Base-by-base conservation (phyloP, 1,140 invertebrate species). In the Teleogryllus occipitalis region DNA sequence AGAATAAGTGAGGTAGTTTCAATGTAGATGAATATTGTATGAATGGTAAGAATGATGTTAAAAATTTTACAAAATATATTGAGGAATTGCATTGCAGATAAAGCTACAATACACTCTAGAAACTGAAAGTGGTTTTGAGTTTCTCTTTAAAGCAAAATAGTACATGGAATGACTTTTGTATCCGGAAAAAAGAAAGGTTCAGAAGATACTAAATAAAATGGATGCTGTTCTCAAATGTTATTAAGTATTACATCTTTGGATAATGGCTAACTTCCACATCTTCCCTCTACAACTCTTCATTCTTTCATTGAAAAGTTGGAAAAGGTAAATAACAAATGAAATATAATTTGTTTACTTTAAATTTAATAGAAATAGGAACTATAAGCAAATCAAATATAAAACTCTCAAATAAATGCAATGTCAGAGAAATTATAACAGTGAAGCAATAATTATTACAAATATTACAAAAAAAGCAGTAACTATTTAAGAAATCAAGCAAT, bases 31-130 rank as follows among this genome's bases (percentile, higher is more conserved):
- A 14, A 65, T 18, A 65, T 14, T 65, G 27, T 65, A 65, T 65
- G 54, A 65, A 65, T 18, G 18, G 54, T 65, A 65, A 18, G 54
- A 65, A 65, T 65, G 54, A 2, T 18, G 18, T 65, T 65, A 65
- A 65, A 39, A 65, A 65, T 65, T 65, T 65, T 65, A 65, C 54
- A 65, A 65, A 65, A 65, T 65, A 65, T 65, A 65, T 65, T 65
- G 10, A 65, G 54, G 18, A 65, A 65, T 39, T 65, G 54, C 27
- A 39, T 65, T 65, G 10, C 54, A 65, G 54, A 65, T 65, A 14
- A 65, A 65, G 18, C 54, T 65, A 18, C 18, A 65, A 65, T 14
- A 65, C 54, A 65, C 54, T 39, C 27, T 65, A 65, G 18, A 14
- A 65, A 65, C 54, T 14, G 18, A 65, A 65, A 65, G 10, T 18